Conservation (phyloP, 2,797 vertebrate genomes). For the Sternotherus odoratus region DNA sequence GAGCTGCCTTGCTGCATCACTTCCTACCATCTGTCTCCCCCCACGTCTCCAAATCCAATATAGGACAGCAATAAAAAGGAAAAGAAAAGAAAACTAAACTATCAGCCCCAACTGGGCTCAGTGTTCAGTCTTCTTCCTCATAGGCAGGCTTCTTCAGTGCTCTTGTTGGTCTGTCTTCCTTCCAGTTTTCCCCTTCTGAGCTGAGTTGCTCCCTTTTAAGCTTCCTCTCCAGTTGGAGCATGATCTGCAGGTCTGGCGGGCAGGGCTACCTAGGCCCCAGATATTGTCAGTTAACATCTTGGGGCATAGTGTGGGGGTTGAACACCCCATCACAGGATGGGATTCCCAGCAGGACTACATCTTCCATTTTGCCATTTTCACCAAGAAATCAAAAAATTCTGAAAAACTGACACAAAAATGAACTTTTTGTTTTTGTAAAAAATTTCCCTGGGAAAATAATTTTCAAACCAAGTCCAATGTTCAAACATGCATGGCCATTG, state of each 20-base stretch:
- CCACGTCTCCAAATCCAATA: not conserved
- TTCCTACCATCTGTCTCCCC: not conserved
- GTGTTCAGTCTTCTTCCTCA: not conserved
- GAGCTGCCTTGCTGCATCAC: not conserved
- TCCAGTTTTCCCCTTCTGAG: not conserved
- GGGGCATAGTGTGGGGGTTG: not conserved
- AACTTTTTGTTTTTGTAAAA: not conserved
- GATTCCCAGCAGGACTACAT: not conserved
- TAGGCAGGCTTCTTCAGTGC: not conserved
- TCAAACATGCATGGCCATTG: not conserved
- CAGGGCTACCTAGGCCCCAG: not conserved
- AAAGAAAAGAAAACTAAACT: not conserved
- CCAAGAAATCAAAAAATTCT: not conserved
- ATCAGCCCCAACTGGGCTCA: not conserved
- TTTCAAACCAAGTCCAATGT: not conserved
- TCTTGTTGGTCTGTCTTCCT: not conserved
- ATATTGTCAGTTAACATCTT: not conserved
- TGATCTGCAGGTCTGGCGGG: not conserved
- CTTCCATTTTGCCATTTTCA: not conserved
- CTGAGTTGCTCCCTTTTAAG: not conserved
- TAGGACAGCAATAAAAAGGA: not conserved
- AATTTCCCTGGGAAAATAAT: not conserved
- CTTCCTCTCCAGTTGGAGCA: not conserved
- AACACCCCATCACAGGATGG: not conserved
- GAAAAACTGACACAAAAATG: not conserved